A percentile compares a stretch with the other conserved stretches of the same genome.
Evolutionary conservation across 2,888 invertebrate genomes (phyloP).

Genomic region (Brenthis hecate): DNA sequence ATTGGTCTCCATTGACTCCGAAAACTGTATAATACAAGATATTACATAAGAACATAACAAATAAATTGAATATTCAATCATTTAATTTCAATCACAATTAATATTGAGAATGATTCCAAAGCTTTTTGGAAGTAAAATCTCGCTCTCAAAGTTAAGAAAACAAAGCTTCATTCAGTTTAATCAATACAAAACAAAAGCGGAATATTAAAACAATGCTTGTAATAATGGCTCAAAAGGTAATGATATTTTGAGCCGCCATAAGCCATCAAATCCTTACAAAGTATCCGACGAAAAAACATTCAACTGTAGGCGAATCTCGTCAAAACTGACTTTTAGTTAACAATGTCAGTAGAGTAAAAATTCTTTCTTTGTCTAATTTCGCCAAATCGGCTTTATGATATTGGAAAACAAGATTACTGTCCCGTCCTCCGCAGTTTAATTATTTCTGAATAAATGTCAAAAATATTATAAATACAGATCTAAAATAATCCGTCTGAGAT

Average conservation of each 20-base stretch:
- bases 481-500: too few species aligned
- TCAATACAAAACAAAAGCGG: conserved; percentile 31
- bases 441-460: conserved; percentile 14
- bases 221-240: conserved; percentile 34
- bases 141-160: conserved; percentile 20
- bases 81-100: not conserved
- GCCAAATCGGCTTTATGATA: conserved; percentile 30
- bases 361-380: conserved; percentile 27
- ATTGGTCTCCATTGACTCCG: too few species aligned
- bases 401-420: conserved; percentile 35
- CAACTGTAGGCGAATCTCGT: conserved; percentile 18
- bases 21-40: not conserved
- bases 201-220: conserved; percentile 35
- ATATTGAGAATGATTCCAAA: conserved; percentile 10
- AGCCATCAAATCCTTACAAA: conserved; percentile 34
- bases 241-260: conserved; percentile 32
- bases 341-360: conserved; percentile 31
- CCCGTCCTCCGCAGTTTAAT: conserved; percentile 16
- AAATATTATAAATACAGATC: conserved; percentile 9
- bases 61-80: not conserved
- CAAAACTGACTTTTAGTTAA: conserved; percentile 33
- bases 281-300: conserved; percentile 33
- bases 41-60: too few species aligned
- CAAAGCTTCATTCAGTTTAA: conserved; percentile 25
- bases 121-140: conserved; percentile 18